These are phyloP conservation scores for Chitala chitala DNA, from an alignment of 2,113 vertebrate species.

Conservation along the genomic window DNA sequence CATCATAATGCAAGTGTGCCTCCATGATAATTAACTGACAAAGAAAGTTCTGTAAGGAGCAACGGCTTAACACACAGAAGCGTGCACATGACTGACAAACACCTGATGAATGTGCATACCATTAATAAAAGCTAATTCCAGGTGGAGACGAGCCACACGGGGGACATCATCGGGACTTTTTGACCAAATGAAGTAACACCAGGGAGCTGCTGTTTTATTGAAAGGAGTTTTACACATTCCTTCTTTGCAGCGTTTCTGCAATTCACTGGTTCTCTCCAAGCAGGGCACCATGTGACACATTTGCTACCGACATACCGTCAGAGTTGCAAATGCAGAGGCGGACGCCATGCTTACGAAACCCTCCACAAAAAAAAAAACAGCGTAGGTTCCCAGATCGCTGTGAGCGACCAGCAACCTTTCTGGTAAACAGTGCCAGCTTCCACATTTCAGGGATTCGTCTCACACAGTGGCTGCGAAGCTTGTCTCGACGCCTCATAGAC, in stretches of 20 bases:
- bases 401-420: background rate
- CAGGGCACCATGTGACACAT: background rate
- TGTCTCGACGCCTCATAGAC: background rate
- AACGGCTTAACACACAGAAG: no score
- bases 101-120: no score
- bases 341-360: conserved; percentile 24
- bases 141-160: background rate
- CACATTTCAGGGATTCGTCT: background rate
- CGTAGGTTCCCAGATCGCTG: no score
- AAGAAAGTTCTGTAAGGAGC: background rate
- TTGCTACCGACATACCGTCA: background rate
- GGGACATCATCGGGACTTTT: conserved; percentile 30
- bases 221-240: no score
- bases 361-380: conserved; percentile 1
- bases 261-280: background rate
- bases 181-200: background rate
- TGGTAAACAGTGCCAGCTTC: background rate
- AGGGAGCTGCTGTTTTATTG: no score
- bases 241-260: no score
- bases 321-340: conserved; percentile 7
- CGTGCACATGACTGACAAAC: no score
- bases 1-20: background rate
- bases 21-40: background rate
- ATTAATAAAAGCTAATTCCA: conserved; percentile 12
- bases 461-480: background rate